phyloP scores from a whole-genome alignment of 2,888 invertebrate species.

The Lottia gigantea region DNA sequence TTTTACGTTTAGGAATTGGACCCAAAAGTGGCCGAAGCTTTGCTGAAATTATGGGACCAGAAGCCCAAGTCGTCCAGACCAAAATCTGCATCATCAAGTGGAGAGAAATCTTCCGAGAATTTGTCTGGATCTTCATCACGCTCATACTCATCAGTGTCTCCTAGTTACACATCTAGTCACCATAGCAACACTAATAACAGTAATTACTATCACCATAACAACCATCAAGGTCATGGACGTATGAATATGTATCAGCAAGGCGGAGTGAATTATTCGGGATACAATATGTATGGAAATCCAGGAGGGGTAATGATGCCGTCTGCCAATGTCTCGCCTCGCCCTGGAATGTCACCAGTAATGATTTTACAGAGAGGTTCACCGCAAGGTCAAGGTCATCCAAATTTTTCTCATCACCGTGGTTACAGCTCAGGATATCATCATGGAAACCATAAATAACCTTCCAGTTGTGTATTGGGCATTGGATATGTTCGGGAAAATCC shows the following conservation, averaged over 20 bases:
- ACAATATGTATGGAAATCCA: background rate
- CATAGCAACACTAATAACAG: slow-evolving; percentile 11
- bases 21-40: slow-evolving; percentile 68
- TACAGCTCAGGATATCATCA: slow-evolving; percentile 19
- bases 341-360: slow-evolving; percentile 46
- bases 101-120: background rate
- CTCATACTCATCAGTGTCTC: background rate
- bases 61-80: slow-evolving; percentile 19
- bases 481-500: too few species aligned
- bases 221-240: slow-evolving; percentile 28
- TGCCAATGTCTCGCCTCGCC: slow-evolving; percentile 34
- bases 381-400: slow-evolving; percentile 25
- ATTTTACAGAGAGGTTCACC: slow-evolving; percentile 47
- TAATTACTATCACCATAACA: slow-evolving; percentile 10
- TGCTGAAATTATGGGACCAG: slow-evolving; percentile 69
- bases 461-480: background rate
- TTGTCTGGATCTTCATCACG: too few species aligned
- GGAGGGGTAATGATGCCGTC: slow-evolving; percentile 21
- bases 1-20: slow-evolving; percentile 69
- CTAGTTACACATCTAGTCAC: slow-evolving; percentile 15
- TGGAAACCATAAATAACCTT: background rate
- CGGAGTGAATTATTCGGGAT: background rate
- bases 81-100: slow-evolving; percentile 9
- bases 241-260: slow-evolving; percentile 19
- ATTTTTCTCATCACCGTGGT: slow-evolving; percentile 22